Base-by-base conservation (phyloP, 64 coral and sea anemone genomes). In the Acropora tenuis region DNA sequence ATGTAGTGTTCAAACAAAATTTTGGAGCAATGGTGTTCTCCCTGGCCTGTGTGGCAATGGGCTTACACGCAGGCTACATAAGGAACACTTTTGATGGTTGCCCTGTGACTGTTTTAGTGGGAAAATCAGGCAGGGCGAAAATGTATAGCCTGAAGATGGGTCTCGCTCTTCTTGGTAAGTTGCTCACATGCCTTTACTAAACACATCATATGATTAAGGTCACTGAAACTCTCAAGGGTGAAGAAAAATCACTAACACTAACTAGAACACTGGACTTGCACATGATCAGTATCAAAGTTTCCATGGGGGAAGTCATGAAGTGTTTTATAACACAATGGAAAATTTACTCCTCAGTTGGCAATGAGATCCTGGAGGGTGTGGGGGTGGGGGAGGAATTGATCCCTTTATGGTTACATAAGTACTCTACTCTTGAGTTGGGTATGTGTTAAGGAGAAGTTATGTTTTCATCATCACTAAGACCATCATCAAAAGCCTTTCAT, bases 121-220 rank as follows among this genome's bases (percentile, higher is more conserved):
- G 74, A 6, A 89, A 89, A 43, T 78, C 87, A 59, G 87, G 75
- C 16, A 63, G 87, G 57, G 87, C 53, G 41, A 89, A 89, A 20
- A 78, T 75, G 8, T 75, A 75, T 75, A 87, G 69, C 84, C 30
- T 87, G 47, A 87, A 20, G 84, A 74, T 87, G 17, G 84, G 84
- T 53, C 84, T 75, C 41, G 0, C 84, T 30, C 45, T 87, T 87
- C 48, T 87, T 87, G 84, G 84, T 87, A 87, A 87, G 84, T 86
- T 73, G 49, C 30, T 55, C 52, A 55, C 6, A 55, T 55, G 6
- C 5, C 1, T 30, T 30, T 30, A 30, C 30, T 30, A 55, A 55
- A 55, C 10, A 10, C 10, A 55, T 55, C 52, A 55, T 55, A 9
- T 55, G 52, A 55, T 55, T 7, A 3, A 10, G 52, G 52, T 5